Evolutionary conservation across 2,888 invertebrate species (phyloP).

Genomic region (Eupithecia tripunctaria): DNA sequence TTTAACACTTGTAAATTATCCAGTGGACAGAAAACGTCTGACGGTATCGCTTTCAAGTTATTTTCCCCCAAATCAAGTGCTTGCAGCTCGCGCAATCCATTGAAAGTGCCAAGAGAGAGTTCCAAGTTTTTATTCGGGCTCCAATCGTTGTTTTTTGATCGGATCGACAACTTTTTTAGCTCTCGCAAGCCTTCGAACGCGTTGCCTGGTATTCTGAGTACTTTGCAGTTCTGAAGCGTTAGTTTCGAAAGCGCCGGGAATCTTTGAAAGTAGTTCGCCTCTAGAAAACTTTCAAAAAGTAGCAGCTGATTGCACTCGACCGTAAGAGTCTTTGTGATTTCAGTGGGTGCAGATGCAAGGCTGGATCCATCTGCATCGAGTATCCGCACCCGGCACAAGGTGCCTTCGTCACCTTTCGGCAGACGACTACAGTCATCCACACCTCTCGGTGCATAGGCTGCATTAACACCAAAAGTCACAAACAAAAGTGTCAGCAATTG

Average conservation of each 20-base stretch:
- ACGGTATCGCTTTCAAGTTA: slow-evolving; percentile 91
- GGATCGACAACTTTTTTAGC: slow-evolving; percentile 90
- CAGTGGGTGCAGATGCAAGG: slow-evolving; percentile 85
- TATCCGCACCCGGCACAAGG: slow-evolving; percentile 88
- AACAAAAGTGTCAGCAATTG: slow-evolving; percentile 81
- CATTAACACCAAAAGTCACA: slow-evolving; percentile 81
- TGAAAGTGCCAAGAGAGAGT: slow-evolving; percentile 88
- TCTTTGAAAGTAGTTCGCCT: slow-evolving; percentile 89
- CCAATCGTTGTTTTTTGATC: slow-evolving; percentile 93
- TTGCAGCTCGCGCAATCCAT: slow-evolving; percentile 91
- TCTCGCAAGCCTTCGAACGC: slow-evolving; percentile 92
- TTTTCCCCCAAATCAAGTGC: slow-evolving; percentile 91
- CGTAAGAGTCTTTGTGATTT: slow-evolving; percentile 89
- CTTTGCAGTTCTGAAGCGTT: slow-evolving; percentile 90
- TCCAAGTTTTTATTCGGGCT: slow-evolving; percentile 89
- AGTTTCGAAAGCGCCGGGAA: slow-evolving; percentile 90
- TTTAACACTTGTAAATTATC: slow-evolving; percentile 92
- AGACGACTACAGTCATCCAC: slow-evolving; percentile 73
- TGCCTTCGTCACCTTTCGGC: slow-evolving; percentile 79
- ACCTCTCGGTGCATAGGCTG: slow-evolving; percentile 73
- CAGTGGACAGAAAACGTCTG: slow-evolving; percentile 91
- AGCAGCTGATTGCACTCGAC: slow-evolving; percentile 91
- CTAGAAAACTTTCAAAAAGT: slow-evolving; percentile 91
- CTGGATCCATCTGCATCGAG: slow-evolving; percentile 88
- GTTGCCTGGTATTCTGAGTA: slow-evolving; percentile 89